These are phyloP conservation scores for Bathynomus jamesi DNA, from an alignment of 1,140 invertebrate species.

Conservation along the genomic window DNA sequence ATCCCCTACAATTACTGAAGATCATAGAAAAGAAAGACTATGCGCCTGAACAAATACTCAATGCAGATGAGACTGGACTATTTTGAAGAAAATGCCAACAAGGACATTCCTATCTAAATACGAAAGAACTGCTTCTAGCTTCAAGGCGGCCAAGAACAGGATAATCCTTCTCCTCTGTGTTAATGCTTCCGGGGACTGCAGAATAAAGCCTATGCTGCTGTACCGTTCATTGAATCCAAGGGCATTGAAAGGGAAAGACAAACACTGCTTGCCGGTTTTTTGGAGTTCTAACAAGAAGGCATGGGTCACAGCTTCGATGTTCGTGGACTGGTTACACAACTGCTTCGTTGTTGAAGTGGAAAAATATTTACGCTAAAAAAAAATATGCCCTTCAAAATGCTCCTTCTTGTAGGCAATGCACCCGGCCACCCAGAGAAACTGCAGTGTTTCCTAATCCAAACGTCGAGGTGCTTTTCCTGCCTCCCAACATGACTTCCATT, in stretches of 20 bases:
- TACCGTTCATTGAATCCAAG: neutral
- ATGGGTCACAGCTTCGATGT: neutral
- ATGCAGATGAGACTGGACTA: no score
- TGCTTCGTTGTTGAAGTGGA: neutral
- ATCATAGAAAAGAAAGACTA: no score
- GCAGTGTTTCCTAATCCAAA: no score
- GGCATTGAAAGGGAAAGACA: neutral
- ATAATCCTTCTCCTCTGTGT: neutral
- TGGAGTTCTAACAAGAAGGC: constrained; percentile 3
- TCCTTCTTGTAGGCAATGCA: neutral
- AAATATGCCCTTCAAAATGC: neutral
- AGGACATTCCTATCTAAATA: neutral
- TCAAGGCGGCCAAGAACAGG: neutral
- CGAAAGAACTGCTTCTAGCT: neutral
- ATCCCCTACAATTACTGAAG: no score
- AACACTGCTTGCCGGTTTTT: neutral
- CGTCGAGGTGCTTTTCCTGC: no score
- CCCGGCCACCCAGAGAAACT: no score
- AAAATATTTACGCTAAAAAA: neutral
- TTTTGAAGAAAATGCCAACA: constrained; percentile 3
- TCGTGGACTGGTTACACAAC: neutral
- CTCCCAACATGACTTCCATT: no score
- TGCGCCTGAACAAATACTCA: neutral
- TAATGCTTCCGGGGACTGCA: neutral
- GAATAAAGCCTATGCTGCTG: neutral